Evolutionary conservation across 1,140 invertebrate species (phyloP), one percentile per base, ranked within the genome.

Genomic region (Drosophila rhopaloa): DNA sequence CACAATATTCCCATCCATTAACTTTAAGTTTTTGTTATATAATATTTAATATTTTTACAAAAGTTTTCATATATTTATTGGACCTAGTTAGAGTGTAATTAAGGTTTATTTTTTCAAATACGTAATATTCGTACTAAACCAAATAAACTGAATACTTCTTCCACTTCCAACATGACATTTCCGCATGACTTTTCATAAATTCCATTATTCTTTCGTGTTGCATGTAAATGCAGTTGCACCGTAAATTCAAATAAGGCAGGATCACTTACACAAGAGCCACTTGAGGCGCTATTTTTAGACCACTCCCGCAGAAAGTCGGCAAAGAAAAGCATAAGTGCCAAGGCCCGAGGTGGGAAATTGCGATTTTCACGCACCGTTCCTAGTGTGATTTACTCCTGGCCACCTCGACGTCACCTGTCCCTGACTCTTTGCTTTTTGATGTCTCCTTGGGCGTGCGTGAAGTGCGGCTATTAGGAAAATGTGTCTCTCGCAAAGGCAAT

Each of bases 381-480:
- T 40, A 38, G 24, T 14, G 32, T 16, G 35, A 61, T 41, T 43
- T 11, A 14, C 43, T 70, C 74, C 56, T 43, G 75, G 37, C 44
- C 53, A 48, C 43, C 43, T 14, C 63, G 6, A 40, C 32, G 40
- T 55, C 29, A 65, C 57, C 58, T 78, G 66, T 53, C 48, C 58
- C 58, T 65, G 57, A 44, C 51, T 58, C 54, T 50, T 32, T 50
- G 27, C 48, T 14, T 10, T 51, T 27, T 51, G 76, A 38, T 76
- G 65, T 14, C 81, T 60, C 74, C 81, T 67, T 35, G 70, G 51
- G 84, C 53, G 66, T 86, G 83, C 83, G 76, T 86, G 82, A 82
- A 86, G 81, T 79, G 72, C 58, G 66, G 48, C 83, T 82, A 79
- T 88, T 86, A 86, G 81, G 72, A 71, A 85, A 88, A 88, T 86